A percentile compares a stretch with the other conserved stretches of the same genome.
phyloP scores from a whole-genome alignment of 2,888 invertebrate species.

The Allolobophora icterica region DNA sequence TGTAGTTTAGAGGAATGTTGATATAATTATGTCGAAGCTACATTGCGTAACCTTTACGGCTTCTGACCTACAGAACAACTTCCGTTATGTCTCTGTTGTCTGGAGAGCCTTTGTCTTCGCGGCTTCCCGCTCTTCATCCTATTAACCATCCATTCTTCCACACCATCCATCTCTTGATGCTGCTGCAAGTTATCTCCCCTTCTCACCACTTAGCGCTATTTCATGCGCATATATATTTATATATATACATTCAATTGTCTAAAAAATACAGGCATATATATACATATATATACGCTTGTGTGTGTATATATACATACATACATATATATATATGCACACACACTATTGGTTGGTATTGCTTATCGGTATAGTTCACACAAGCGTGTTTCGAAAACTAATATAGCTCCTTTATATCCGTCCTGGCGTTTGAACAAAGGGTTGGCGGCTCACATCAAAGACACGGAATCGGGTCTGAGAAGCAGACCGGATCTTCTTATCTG shows the following conservation, averaged over 20 bases:
- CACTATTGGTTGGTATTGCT: not conserved
- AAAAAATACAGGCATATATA: not conserved
- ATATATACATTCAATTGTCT: not conserved
- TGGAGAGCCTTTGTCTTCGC: not conserved
- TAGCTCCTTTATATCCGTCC: not conserved
- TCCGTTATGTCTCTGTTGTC: not conserved
- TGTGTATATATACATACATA: not conserved
- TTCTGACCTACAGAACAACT: not conserved
- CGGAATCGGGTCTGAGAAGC: not conserved
- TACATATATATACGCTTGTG: too few relatives aligned
- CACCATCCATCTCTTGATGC: not conserved
- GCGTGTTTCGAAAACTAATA: not conserved
- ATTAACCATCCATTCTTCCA: constrained; percentile 14
- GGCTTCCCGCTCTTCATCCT: not conserved
- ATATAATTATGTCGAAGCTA: not conserved
- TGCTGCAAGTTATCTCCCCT: not conserved
- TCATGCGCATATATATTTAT: not conserved
- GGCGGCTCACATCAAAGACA: not conserved
- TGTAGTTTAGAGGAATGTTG: not conserved
- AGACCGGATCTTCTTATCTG: not conserved
- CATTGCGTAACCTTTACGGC: not conserved
- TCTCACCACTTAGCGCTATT: not conserved
- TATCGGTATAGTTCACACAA: not conserved
- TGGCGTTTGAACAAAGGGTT: not conserved
- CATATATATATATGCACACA: not conserved